A percentile compares a stretch with the other conserved stretches of the same genome.
These are phyloP conservation scores for Anisognathus igniventris DNA, from an alignment of 2,797 vertebrate species.

Conservation along the genomic window DNA sequence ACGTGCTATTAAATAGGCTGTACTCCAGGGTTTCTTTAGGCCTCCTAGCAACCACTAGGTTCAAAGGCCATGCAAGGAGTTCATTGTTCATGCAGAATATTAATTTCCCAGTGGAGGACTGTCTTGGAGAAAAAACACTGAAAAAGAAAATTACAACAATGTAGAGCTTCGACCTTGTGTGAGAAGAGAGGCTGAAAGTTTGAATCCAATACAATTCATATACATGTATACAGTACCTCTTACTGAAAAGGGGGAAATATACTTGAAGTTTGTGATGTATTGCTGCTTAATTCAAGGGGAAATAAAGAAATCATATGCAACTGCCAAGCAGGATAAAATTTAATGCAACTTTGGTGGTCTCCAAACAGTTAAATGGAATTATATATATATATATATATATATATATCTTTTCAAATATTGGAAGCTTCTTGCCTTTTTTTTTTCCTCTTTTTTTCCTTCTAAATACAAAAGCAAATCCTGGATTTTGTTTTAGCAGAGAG, in stretches of 20 bases:
- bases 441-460: neutral
- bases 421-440: neutral
- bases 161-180: neutral
- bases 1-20: slow-evolving; percentile 54
- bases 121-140: slow-evolving; percentile 22
- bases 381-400: neutral
- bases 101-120: slow-evolving; percentile 61
- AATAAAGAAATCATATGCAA: neutral
- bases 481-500: neutral
- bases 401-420: neutral
- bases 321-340: neutral
- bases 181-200: neutral
- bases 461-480: neutral
- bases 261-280: neutral
- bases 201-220: neutral
- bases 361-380: neutral
- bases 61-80: slow-evolving; percentile 70
- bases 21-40: slow-evolving; percentile 65
- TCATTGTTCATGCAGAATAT: slow-evolving; percentile 69
- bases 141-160: slow-evolving; percentile 37
- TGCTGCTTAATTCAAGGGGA: neutral
- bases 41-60: slow-evolving; percentile 72
- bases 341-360: neutral
- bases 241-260: neutral
- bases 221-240: neutral